Evolutionary conservation across 1,140 invertebrate genomes (phyloP), one percentile per base, ranked within the genome.

Genomic region (Diabrotica virgifera): DNA sequence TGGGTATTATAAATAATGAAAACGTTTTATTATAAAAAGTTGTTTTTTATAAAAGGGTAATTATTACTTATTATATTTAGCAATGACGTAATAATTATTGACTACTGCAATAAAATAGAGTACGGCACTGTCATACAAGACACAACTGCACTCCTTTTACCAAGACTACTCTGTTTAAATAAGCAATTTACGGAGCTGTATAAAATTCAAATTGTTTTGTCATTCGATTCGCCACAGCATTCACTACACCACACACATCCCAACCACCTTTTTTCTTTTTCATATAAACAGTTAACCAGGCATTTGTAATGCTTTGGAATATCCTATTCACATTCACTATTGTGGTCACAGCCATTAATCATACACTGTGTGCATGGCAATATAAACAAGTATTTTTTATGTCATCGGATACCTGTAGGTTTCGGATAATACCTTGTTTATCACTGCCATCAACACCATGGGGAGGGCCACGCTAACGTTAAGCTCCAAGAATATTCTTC

Each of bases 361-460:
- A 77, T 78, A 75, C 66, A 70, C 65, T 69, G 70, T 70, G 70
- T 76, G 70, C 71, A 71, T 70, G 66, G 72, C 72, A 75, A 75
- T 79, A 79, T 78, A 79, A 78, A 79, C 77, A 79, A 76, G 75
- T 76, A 76, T 76, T 77, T 79, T 79, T 79, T 75, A 78, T 76
- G 77, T 79, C 77, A 79, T 78, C 76, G 77, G 76, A 78, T 78
- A 78, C 77, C 77, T 78, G 77, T 76, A 75, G 72, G 68, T 69
- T 75, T 70, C 67, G 73, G 75, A 78, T 78, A 78, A 78, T 78
- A 70, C 75, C 71, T 67, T 78, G 75, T 78, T 78, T 78, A 78
- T 78, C 77, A 77, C 67, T 74, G 77, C 77, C 75, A 78, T 78
- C 77, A 78, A 77, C 77, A 78, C 77, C 75, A 74, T 67, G 70